Percentiles rank a stretch among this genome's conserved stretches.
Evolutionary conservation across 2,113 vertebrate genomes (phyloP).

Genomic region (Gallinago jamesoni): DNA sequence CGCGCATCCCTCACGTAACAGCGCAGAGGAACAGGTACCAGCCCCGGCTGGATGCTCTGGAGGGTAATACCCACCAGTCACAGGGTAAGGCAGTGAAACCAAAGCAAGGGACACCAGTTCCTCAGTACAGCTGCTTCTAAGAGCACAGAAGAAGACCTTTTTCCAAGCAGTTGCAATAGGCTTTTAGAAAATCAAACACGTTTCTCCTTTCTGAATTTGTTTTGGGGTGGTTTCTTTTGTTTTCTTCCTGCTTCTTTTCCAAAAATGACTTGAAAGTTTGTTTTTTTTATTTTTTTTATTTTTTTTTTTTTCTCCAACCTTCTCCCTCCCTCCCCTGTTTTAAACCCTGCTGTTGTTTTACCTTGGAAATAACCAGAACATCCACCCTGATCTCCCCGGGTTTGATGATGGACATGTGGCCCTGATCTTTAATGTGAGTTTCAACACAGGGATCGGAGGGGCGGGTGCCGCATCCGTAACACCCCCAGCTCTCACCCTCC

Average conservation of each 20-base stretch:
- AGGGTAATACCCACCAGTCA: neutral
- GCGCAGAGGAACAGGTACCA: neutral
- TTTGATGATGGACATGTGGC: conserved; percentile 69
- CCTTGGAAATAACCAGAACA: conserved; percentile 60
- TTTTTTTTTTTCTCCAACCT: neutral
- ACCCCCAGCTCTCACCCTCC: conserved; percentile 15
- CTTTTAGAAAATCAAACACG: neutral
- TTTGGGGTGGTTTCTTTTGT: conserved; percentile 36
- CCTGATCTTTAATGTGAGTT: conserved; percentile 67
- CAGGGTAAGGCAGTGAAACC: neutral
- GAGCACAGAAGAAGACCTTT: neutral
- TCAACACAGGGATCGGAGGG: conserved; percentile 20
- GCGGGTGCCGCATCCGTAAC: conserved; percentile 22
- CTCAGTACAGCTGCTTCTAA: accelerated
- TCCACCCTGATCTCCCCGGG: conserved; percentile 65
- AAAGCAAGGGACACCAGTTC: neutral
- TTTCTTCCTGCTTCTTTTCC: conserved; percentile 5
- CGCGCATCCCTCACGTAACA: accelerated
- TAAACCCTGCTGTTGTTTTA: conserved; percentile 27
- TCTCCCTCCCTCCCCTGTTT: neutral
- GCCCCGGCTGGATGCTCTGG: neutral
- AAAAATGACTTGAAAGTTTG: conserved; percentile 54
- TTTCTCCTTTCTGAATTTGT: neutral
- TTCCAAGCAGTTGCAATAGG: neutral
- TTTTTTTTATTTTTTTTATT: neutral